Base-by-base conservation (phyloP, 1,140 invertebrate species). In the Trissolcus basalis region DNA sequence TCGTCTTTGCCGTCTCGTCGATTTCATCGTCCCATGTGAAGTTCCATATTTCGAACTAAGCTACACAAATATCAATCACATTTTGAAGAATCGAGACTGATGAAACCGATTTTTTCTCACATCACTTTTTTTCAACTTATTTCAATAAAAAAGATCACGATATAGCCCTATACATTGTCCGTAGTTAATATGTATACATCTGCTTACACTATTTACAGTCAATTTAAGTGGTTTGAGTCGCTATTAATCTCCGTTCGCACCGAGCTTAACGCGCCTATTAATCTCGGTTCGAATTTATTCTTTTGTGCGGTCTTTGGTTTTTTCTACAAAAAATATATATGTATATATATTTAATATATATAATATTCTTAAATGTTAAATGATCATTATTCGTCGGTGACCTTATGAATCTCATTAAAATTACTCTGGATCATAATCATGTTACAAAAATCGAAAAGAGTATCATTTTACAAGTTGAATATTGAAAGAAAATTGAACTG, bases 221-320 rank as follows among this genome's bases (percentile, higher is more conserved):
- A 60, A 69, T 77, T 61, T 33, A 72, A 72, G 56, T 72, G 74
- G 61, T 77, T 77, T 45, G 51, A 68, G 63, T 77, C 47, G 68
- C 67, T 65, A 65, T 70, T 77, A 77, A 77, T 77, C 67, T 75
- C 63, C 58, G 56, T 49, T 70, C 68, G 50, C 51, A 65, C 63
- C 60, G 72, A 72, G 61, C n/a, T 50, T 11, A 74, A 77, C 12
- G 74, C 58, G 70, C 61, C 60, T 59, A 43, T 54, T 73, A 69
- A 73, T 68, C 68, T 75, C 77, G 67, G 68, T 44, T 71, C 50
- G 53, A 79, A 12, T 75, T 74, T 48, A 64, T 78, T 39, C 68
- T 68, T 74, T 74, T 79, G 48, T 79, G 77, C 78, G 80, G 72
- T 82, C 81, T 82, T 82, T 82, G 81, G 81, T 82, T 80, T 74